phyloP scores from a whole-genome alignment of 37 sponge, comb jelly and placozoan species.

The Cladorhizidae sp. region DNA sequence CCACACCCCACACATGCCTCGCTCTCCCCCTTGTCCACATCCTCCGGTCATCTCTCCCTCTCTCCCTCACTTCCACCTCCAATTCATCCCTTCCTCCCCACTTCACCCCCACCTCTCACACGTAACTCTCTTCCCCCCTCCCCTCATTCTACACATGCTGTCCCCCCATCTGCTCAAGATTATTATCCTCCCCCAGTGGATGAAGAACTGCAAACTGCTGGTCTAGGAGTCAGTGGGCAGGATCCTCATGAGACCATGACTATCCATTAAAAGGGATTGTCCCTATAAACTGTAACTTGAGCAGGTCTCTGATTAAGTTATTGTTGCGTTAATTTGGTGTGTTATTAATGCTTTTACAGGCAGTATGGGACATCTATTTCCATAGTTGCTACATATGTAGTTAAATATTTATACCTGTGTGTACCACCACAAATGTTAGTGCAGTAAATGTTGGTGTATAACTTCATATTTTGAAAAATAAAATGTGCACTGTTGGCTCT shows the following conservation, averaged over 20 bases:
- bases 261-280: background rate
- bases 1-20: too few relatives aligned
- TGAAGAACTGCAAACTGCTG: constrained; percentile 7
- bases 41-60: background rate
- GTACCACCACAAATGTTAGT: too few relatives aligned
- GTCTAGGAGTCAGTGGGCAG: background rate
- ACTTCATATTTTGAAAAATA: too few relatives aligned
- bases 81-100: background rate
- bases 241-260: background rate
- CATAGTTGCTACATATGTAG: too few relatives aligned
- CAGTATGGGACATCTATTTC: too few relatives aligned
- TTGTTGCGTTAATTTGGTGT: too few relatives aligned
- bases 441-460: too few relatives aligned
- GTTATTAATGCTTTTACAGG: too few relatives aligned
- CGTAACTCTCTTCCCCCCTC: background rate
- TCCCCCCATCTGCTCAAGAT: background rate
- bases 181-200: background rate
- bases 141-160: background rate
- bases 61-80: background rate
- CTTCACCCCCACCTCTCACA: background rate
- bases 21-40: background rate
- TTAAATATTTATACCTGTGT: too few relatives aligned
- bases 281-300: too few relatives aligned
- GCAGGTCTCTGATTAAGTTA: too few relatives aligned
- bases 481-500: too few relatives aligned